phyloP scores from a whole-genome alignment of 2,797 vertebrate species.

The Tapera naevia region DNA sequence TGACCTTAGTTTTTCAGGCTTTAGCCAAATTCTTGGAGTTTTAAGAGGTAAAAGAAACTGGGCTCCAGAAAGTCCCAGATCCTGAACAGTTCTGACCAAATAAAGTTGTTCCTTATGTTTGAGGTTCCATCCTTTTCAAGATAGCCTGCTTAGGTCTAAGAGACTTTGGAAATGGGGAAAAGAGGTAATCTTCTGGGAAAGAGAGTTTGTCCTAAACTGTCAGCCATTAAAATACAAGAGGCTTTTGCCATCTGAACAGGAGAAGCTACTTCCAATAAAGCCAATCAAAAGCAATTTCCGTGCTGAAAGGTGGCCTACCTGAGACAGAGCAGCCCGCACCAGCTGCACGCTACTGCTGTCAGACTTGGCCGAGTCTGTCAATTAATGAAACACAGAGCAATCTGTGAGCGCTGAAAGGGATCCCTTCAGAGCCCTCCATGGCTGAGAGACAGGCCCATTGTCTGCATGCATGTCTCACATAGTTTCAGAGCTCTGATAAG shows the following conservation, averaged over 20 bases:
- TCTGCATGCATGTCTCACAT: slow-evolving; percentile 94
- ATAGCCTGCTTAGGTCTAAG: neutral
- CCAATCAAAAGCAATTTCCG: slow-evolving; percentile 85
- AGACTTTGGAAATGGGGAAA: neutral
- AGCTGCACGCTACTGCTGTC: slow-evolving; percentile 85
- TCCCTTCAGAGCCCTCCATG: slow-evolving; percentile 83
- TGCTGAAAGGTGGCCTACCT: slow-evolving; percentile 89
- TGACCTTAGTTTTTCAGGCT: neutral
- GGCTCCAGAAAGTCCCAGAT: neutral
- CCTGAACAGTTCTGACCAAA: neutral
- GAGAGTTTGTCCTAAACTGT: neutral
- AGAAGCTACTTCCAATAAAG: slow-evolving; percentile 78
- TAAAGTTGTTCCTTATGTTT: neutral
- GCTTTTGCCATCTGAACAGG: slow-evolving; percentile 39
- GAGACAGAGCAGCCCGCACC: slow-evolving; percentile 77
- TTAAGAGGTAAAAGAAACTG: neutral
- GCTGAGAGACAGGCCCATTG: slow-evolving; percentile 91
- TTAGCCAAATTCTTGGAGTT: neutral
- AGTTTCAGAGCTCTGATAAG: slow-evolving; percentile 94
- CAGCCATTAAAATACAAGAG: neutral
- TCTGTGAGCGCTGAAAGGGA: slow-evolving; percentile 93
- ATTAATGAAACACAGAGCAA: slow-evolving; percentile 92
- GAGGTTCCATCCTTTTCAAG: neutral
- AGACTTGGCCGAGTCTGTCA: slow-evolving; percentile 85
- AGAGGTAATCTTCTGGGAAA: neutral